Evolutionary conservation across 2,888 invertebrate species (phyloP), one percentile per base, ranked within the genome.

Genomic region (Dryomyza anilis): DNA sequence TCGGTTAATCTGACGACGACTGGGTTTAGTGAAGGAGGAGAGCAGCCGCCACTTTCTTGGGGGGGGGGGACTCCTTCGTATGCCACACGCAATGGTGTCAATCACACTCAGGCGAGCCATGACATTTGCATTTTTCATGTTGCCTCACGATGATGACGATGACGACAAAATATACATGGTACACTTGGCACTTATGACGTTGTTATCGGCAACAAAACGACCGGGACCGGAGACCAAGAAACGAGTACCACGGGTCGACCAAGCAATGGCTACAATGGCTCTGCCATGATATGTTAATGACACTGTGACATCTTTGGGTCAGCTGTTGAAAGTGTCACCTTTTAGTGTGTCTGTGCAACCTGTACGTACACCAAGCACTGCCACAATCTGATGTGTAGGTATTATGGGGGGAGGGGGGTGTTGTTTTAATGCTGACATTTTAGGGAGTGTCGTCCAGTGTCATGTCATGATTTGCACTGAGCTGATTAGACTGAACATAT

Each of bases 41-140:
- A n/a, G n/a, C n/a, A n/a, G n/a, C n/a, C n/a, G n/a, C n/a, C n/a
- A n/a, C n/a, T n/a, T n/a, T n/a, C n/a, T n/a, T n/a, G 23, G 10
- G 33, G 27, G 30, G 53, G 53, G 39, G 46, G 60, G 39, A n/a
- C 48, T 8, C 27, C 29, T 25, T 16, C 39, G 16, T 43, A 53
- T 55, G 19, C 12, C 21, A 55, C 14, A 36, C 33, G 14, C 36
- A 55, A 45, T 45, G 46, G 45, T 45, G 58, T 46, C 58, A 58
- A 58, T 58, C 58, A 46, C 58, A 58, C 58, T 45, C 58, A 58
- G 21, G 55, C 27, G 36, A 36, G 55, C 58, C 27, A 45, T 58
- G 58, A 58, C 58, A 58, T 58, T 58, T 58, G 45, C 58, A 58
- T 58, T 58, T 58, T 58, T 45, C 45, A 16, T 58, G 58, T 46